Base-by-base conservation (phyloP, 2,113 vertebrate species). In the Phycodurus eques region DNA sequence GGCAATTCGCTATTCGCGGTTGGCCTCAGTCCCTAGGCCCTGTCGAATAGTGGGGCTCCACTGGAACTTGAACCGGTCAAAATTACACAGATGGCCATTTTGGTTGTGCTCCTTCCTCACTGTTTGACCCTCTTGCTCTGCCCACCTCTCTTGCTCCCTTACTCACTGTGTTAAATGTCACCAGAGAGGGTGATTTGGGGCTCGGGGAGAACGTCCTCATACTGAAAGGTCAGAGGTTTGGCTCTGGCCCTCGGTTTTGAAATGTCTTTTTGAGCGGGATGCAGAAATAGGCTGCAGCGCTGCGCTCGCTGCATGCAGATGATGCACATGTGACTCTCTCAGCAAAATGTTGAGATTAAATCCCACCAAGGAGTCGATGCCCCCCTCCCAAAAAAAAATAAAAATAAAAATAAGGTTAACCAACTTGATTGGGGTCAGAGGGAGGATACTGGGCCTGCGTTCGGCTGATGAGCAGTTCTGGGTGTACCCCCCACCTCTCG, bases 201-300 rank as follows among this genome's bases (percentile, higher is more conserved):
- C 83, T 77, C 19, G 46, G 80, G 80, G 79, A 79, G 68, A 79
- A 74, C 84, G 77, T 82, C 81, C 80, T 85, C 74, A 75, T 80
- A 81, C 78, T 14, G 54, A 90, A 88, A 89, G 87, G 88, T 88
- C 88, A 89, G 68, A 71, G 71, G 75, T 81, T 85, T 91, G 85
- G 84, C 85, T 72, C 73, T 33, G 67, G 72, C 53, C 43, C 20
- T 80, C 71, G 62, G 63, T 79, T 85, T 78, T 81, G 71, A 85
- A 86, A 83, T 76, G 74, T 83, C 80, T 80, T 80, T 67, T 80
- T 67, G 73, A 86, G 78, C 76, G 77, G 77, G 64, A 87, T 17
- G 43, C 69, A 61, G 42, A 68, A 82, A 73, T 56, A 65, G 57
- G 43, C 51, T 42, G n/a, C 2, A n/a, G 43, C 53, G 1, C 46